These are phyloP conservation scores for Oncopeltus fasciatus DNA, from an alignment of 1,140 invertebrate genomes.

Conservation along the genomic window DNA sequence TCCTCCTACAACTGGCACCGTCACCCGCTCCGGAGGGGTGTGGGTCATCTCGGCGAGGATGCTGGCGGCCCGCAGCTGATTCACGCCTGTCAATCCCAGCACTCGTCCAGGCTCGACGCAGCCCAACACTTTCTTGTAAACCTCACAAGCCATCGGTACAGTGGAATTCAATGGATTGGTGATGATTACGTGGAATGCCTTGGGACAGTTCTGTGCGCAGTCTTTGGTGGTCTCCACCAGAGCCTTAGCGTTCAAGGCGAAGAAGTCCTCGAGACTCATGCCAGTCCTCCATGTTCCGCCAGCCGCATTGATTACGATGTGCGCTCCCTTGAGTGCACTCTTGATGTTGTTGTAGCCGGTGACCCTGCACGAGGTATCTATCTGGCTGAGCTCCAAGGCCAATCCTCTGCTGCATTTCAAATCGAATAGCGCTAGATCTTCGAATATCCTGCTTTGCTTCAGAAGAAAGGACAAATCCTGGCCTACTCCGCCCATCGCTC, in stretches of 20 bases:
- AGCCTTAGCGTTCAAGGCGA: no score
- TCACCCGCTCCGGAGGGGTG: conserved; percentile 53
- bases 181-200: conserved; percentile 41
- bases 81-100: conserved; percentile 93
- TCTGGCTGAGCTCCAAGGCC: conserved; percentile 13
- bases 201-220: no score
- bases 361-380: conserved; percentile 31
- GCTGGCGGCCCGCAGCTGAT: conserved; percentile 85
- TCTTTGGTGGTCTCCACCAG: no score
- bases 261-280: no score
- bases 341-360: conserved; percentile 1
- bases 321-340: no score
- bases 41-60: conserved; percentile 65
- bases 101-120: conserved; percentile 77
- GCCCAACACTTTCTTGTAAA: conserved; percentile 78
- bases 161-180: conserved; percentile 76
- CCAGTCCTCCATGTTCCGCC: no score
- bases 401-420: not conserved
- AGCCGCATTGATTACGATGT: no score
- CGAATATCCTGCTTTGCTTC: conserved; percentile 11
- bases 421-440: conserved; percentile 14
- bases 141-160: conserved; percentile 90
- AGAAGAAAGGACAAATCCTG: conserved; percentile 10
- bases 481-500: conserved; percentile 12
- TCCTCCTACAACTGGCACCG: conserved; percentile 90